Evolutionary conservation across 37 sponge, comb jelly and placozoan species (phyloP).

Genomic region (Ephydatia muelleri): DNA sequence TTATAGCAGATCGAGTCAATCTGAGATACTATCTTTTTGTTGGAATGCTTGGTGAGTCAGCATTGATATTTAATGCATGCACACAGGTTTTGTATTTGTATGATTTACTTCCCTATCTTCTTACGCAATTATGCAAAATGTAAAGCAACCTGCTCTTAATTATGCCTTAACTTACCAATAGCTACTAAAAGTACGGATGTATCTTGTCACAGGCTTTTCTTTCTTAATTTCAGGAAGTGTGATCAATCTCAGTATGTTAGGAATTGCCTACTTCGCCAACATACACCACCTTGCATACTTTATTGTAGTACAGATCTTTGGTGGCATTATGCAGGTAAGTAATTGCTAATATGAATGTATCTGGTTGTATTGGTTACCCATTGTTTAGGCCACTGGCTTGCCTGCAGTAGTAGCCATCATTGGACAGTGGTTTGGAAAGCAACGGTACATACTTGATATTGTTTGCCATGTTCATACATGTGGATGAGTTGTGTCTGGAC

Average conservation of each 20-base stretch:
- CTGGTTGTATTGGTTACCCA: no score
- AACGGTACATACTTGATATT: conserved; percentile 39
- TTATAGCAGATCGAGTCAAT: conserved; percentile 80
- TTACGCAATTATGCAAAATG: no score
- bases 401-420: conserved; percentile 92
- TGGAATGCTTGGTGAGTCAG: conserved; percentile 83
- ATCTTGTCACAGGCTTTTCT: neutral
- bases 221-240: conserved; percentile 47
- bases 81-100: no score
- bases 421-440: conserved; percentile 91
- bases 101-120: no score
- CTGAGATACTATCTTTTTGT: conserved; percentile 82
- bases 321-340: conserved; percentile 67
- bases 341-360: no score
- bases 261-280: conserved; percentile 77
- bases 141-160: no score
- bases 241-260: conserved; percentile 47
- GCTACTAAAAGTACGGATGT: no score
- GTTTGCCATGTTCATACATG: neutral
- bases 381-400: conserved; percentile 87
- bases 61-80: no score
- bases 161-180: no score
- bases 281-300: conserved; percentile 86
- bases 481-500: no score
- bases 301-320: conserved; percentile 81